Conservation (phyloP, 2,888 invertebrate species). For the Gymnoscelis rufifasciata region DNA sequence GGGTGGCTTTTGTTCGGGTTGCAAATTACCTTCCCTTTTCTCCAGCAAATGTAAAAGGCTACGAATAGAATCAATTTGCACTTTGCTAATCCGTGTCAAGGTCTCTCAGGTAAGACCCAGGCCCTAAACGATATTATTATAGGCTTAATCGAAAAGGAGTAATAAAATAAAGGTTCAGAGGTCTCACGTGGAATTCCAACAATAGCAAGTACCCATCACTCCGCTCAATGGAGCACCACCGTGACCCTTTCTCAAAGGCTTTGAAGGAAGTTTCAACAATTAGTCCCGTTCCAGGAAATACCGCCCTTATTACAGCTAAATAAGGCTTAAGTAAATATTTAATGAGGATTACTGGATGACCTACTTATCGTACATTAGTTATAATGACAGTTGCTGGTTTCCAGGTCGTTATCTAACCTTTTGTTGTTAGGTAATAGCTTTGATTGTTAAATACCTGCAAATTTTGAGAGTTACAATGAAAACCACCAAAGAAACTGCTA, state of each 20-base stretch:
- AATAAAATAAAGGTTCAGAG: slow-evolving; percentile 14
- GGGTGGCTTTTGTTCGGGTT: too few species aligned
- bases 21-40: too few species aligned
- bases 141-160: slow-evolving; percentile 13
- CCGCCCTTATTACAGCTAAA: slow-evolving; percentile 12
- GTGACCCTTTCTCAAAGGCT: slow-evolving; percentile 16
- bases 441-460: too few species aligned
- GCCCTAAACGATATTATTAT: slow-evolving; percentile 5
- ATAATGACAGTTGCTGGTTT: slow-evolving; percentile 1
- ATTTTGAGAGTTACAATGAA: too few species aligned
- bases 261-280: slow-evolving; percentile 18
- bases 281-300: slow-evolving; percentile 8
- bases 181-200: slow-evolving; percentile 18
- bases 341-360: slow-evolving; percentile 11
- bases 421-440: background rate
- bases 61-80: background rate
- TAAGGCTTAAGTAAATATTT: slow-evolving; percentile 15
- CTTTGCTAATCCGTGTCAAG: background rate
- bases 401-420: background rate
- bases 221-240: slow-evolving; percentile 19
- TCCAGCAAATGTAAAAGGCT: too few species aligned
- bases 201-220: slow-evolving; percentile 18
- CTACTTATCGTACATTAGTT: slow-evolving; percentile 2
- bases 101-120: background rate
- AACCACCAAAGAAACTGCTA: too few species aligned